Evolutionary conservation across 1,140 invertebrate genomes (phyloP).

Genomic region (Tribolium madens): DNA sequence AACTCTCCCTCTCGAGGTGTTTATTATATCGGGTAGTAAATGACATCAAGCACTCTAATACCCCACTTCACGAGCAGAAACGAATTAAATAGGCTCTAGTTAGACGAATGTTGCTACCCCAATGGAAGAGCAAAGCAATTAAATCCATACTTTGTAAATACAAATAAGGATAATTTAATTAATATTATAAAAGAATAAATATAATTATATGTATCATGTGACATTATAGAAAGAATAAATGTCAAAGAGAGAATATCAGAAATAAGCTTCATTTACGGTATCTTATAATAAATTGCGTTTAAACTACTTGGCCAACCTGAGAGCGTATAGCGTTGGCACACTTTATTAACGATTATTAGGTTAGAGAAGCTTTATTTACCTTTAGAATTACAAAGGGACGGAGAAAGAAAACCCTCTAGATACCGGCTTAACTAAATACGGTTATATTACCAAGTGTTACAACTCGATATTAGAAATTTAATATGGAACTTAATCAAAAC

Average conservation of each 20-base stretch:
- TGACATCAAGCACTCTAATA: constrained; percentile 41
- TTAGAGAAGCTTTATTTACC: constrained; percentile 43
- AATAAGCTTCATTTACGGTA: constrained; percentile 9
- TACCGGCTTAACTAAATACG: constrained; percentile 27
- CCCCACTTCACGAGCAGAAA: constrained; percentile 21
- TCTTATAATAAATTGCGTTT: constrained; percentile 18
- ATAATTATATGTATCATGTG: too few relatives aligned
- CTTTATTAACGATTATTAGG: constrained; percentile 45
- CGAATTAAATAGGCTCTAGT: constrained; percentile 25
- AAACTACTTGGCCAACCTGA: constrained; percentile 15
- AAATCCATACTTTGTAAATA: background rate
- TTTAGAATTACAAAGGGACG: constrained; percentile 32
- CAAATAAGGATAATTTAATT: background rate
- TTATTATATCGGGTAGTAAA: constrained; percentile 48
- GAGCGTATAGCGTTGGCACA: constrained; percentile 25
- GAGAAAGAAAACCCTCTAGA: constrained; percentile 13
- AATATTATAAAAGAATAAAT: constrained; percentile 17
- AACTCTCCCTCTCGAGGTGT: constrained; percentile 46
- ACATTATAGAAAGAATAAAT: background rate
- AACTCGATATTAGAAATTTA: constrained; percentile 22
- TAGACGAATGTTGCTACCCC: constrained; percentile 1
- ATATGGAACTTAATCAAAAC: constrained; percentile 27
- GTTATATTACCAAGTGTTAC: constrained; percentile 36
- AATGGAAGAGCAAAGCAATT: background rate
- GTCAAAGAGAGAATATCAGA: background rate